Conservation (phyloP, 37 sponge, comb jelly and placozoan species). For the Spongilla lacustris region DNA sequence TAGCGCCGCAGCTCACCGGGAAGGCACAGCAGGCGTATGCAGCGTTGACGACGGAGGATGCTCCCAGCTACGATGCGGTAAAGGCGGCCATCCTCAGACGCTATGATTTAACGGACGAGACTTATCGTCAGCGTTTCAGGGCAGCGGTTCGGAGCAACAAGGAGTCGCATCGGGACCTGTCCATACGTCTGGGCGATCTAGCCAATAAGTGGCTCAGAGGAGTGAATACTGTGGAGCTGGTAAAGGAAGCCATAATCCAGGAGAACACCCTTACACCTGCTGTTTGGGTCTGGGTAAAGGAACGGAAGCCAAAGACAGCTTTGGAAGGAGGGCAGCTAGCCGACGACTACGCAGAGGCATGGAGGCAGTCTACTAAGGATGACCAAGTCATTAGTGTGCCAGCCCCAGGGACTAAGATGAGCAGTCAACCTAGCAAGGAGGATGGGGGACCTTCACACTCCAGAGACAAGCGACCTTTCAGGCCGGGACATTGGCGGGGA, state of each 20-base stretch:
- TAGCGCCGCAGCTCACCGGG: slow-evolving; percentile 35
- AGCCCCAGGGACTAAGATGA: neutral
- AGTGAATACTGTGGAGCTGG: neutral
- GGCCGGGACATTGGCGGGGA: neutral
- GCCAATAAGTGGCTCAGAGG: neutral
- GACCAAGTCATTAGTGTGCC: neutral
- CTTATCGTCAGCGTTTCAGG: slow-evolving; percentile 26
- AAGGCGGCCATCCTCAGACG: slow-evolving; percentile 32
- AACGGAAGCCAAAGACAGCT: neutral
- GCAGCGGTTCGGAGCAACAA: slow-evolving; percentile 4
- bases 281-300: neutral
- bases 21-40: slow-evolving; percentile 47
- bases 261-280: slow-evolving; percentile 4
- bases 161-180: too few species aligned
- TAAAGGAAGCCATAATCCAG: neutral
- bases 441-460: neutral
- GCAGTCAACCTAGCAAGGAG: neutral
- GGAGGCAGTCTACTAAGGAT: slow-evolving; percentile 2
- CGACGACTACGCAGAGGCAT: neutral
- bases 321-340: neutral
- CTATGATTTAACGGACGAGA: slow-evolving; percentile 42
- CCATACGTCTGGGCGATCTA: neutral
- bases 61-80: slow-evolving; percentile 1
- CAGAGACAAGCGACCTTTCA: neutral
- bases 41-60: slow-evolving; percentile 26